A percentile compares a stretch with the other conserved stretches of the same genome.
These are phyloP conservation scores for Erinaceus europaeus DNA, from an alignment of 2,113 vertebrate species.

Conservation along the genomic window DNA sequence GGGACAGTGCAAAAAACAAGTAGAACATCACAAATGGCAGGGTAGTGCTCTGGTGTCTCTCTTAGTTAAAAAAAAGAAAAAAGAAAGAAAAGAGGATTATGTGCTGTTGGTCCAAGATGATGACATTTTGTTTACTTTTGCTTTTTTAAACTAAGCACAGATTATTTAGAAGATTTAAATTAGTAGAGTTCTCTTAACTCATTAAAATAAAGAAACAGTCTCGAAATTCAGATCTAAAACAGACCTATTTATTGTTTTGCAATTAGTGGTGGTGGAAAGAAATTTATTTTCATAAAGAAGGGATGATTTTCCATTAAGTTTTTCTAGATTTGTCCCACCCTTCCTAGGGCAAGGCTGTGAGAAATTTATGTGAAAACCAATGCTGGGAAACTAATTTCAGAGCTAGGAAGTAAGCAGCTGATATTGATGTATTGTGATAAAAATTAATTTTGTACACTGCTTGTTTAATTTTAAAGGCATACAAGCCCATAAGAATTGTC, in stretches of 20 bases:
- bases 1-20: no score
- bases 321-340: conserved; percentile 32
- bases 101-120: not conserved
- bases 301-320: conserved; percentile 34
- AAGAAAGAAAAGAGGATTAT: no score
- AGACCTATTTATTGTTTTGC: conserved; percentile 32
- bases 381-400: conserved; percentile 1
- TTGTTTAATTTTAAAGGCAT: conserved; percentile 2
- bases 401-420: not conserved
- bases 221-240: conserved; percentile 36
- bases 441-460: not conserved
- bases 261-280: conserved; percentile 40
- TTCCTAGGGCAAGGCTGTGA: not conserved
- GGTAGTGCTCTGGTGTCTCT: no score
- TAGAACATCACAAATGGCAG: no score
- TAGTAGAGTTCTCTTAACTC: conserved; percentile 29
- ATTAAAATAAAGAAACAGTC: conserved; percentile 31
- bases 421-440: not conserved
- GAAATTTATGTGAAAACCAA: conserved; percentile 26
- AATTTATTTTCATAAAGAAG: conserved; percentile 50
- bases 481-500: not conserved
- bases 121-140: conserved; percentile 7
- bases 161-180: conserved; percentile 46
- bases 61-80: no score
- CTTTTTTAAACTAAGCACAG: conserved; percentile 38